Conservation (phyloP, 2,888 invertebrate genomes). For the Drosophila aldrichi region DNA sequence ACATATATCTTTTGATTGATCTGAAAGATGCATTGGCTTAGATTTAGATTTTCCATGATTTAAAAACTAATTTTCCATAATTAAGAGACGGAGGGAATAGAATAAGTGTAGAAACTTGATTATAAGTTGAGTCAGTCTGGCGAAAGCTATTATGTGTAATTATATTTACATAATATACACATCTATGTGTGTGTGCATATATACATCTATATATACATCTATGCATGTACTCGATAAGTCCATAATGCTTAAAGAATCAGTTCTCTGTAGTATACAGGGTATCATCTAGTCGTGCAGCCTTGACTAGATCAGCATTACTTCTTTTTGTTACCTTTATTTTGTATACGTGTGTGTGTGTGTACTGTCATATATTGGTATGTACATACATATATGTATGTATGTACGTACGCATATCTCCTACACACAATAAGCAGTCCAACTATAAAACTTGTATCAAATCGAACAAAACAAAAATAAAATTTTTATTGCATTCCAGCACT, state of each 20-base stretch:
- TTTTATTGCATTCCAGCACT: slow-evolving; percentile 81
- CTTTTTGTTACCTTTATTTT: not conserved
- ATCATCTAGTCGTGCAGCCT: not conserved
- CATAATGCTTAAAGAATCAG: not conserved
- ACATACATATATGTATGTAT: slow-evolving; percentile 40
- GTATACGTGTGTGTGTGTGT: slow-evolving; percentile 16
- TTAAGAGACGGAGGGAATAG: no score
- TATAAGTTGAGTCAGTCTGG: no score
- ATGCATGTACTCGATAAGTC: not conserved
- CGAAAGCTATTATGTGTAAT: no score
- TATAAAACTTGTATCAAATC: slow-evolving; percentile 81
- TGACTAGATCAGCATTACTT: not conserved
- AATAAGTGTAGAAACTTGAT: no score
- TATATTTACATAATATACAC: no score
- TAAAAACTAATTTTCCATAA: no score
- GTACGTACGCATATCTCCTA: slow-evolving; percentile 59
- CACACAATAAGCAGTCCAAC: slow-evolving; percentile 77
- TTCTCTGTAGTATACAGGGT: not conserved
- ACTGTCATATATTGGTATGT: slow-evolving; percentile 30
- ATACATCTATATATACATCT: not conserved
- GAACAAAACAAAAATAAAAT: slow-evolving; percentile 77
- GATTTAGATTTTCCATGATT: no score
- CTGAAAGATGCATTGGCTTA: no score
- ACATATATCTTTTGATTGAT: no score
- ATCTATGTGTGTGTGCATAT: no score